Evolutionary conservation across 2,888 invertebrate species (phyloP).

Genomic region (Phaedon cochleariae): DNA sequence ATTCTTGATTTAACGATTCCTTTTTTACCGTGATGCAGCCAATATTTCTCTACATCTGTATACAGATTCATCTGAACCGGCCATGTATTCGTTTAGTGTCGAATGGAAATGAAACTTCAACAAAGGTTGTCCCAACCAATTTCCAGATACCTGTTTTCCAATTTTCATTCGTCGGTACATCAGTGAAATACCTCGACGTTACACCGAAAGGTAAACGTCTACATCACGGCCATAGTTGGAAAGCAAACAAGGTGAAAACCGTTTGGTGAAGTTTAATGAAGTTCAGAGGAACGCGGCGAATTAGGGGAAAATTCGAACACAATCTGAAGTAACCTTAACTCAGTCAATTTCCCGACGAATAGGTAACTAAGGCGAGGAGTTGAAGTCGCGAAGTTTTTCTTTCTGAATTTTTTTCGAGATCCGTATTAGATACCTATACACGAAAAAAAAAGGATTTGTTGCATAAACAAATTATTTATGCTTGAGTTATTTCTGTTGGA

Average conservation of each 20-base stretch:
- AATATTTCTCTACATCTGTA: too few relatives aligned
- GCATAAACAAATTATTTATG: too few relatives aligned
- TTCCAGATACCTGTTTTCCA: neutral
- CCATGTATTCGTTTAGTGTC: too few relatives aligned
- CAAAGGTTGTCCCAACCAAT: neutral
- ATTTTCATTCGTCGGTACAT: neutral
- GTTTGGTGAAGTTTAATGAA: slow-evolving; percentile 26
- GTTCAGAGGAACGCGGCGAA: slow-evolving; percentile 22
- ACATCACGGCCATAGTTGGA: slow-evolving; percentile 24
- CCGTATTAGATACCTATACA: too few relatives aligned
- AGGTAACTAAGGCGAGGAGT: neutral
- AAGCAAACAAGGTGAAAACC: slow-evolving; percentile 25
- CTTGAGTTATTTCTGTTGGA: too few relatives aligned
- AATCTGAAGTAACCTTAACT: slow-evolving; percentile 19
- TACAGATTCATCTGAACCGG: too few relatives aligned
- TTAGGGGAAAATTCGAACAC: slow-evolving; percentile 21
- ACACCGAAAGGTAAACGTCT: slow-evolving; percentile 22
- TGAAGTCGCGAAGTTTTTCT: too few relatives aligned
- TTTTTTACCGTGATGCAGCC: too few relatives aligned
- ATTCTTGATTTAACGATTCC: too few relatives aligned
- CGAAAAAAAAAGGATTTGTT: too few relatives aligned
- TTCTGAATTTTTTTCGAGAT: too few relatives aligned
- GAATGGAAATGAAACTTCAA: too few relatives aligned
- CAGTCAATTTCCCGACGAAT: neutral
- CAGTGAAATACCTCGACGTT: neutral